A percentile compares a stretch with the other conserved stretches of the same genome.
Evolutionary conservation across 2,888 invertebrate species (phyloP).

Genomic region (Caenorhabditis wallacei): DNA sequence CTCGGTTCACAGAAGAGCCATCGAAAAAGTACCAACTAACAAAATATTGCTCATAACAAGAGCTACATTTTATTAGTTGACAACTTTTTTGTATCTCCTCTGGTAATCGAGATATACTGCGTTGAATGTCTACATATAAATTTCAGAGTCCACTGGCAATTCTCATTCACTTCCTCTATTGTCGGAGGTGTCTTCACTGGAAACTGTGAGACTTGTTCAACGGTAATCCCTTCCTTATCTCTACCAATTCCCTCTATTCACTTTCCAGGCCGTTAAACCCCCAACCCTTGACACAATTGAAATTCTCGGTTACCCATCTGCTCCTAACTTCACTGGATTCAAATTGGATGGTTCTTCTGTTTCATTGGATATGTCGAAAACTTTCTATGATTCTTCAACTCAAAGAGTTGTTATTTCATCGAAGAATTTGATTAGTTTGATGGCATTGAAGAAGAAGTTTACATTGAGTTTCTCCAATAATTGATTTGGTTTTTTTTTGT

Average conservation of each 20-base stretch:
- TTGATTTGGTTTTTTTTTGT: constrained; percentile 16
- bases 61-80: too few species aligned
- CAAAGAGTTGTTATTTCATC: constrained; percentile 29
- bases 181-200: constrained; percentile 57
- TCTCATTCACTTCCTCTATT: constrained; percentile 59
- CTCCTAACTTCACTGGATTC: constrained; percentile 71
- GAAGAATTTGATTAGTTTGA: constrained; percentile 43
- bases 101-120: too few species aligned
- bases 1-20: too few species aligned
- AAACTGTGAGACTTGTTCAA: constrained; percentile 56
- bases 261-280: constrained; percentile 53
- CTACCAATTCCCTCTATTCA: too few species aligned
- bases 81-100: too few species aligned
- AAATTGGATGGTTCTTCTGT: constrained; percentile 47
- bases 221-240: constrained; percentile 17
- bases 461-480: constrained; percentile 55
- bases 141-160: constrained; percentile 66
- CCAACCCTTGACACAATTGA: constrained; percentile 74
- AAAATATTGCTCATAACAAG: too few species aligned
- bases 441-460: constrained; percentile 55
- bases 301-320: constrained; percentile 69
- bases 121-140: too few species aligned
- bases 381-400: constrained; percentile 39
- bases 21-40: too few species aligned
- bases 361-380: constrained; percentile 32